Base-by-base conservation (phyloP, 2,797 vertebrate species). In the Sebastes nivosus region DNA sequence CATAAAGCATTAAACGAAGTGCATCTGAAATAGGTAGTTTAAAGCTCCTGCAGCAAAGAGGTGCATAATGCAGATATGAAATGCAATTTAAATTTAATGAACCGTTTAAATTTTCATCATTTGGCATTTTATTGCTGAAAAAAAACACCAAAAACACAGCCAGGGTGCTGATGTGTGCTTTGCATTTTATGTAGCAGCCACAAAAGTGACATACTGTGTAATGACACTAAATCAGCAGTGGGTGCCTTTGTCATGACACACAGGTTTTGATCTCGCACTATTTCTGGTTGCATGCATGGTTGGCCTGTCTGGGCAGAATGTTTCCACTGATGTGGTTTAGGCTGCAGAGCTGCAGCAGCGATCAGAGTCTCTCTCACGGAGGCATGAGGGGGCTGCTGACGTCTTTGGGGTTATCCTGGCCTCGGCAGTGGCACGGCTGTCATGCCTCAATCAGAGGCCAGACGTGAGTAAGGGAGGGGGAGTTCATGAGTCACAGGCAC, bases 381-480 rank as follows among this genome's bases (percentile, higher is more conserved):
- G 85, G 86, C 80, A 87, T 61, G 64, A 84, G 81, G 68, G 70
- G 77, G 78, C 79, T 91, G 90, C 87, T 95, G 94, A 94, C 93
- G 91, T 95, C 92, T 93, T 90, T 94, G 83, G 92, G 94, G 94
- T 94, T 94, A 94, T 94, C 89, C 89, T 92, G 90, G 92, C 85
- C 77, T 16, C 5, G 79, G 59, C 87, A 89, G 85, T 93, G 94
- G 90, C 93, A 91, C 75, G 81, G 80, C 86, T 91, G 92, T 90
- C 90, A 90, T 90, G 91, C 92, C 82, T 91, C 85, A 85, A 87
- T 94, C 89, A 89, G 79, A 86, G 86, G 72, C 82, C 87, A 90
- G 89, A 92, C 88, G 81, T 80, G 91, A 90, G 82, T 79, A 67
- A 67, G 81, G 80, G 72, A 70, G 78, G 67, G 67, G 80, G 75